Percentiles rank a stretch among this genome's conserved stretches.
Evolutionary conservation across 2,888 invertebrate species (phyloP).

Genomic region (Tetramorium bicarinatum): DNA sequence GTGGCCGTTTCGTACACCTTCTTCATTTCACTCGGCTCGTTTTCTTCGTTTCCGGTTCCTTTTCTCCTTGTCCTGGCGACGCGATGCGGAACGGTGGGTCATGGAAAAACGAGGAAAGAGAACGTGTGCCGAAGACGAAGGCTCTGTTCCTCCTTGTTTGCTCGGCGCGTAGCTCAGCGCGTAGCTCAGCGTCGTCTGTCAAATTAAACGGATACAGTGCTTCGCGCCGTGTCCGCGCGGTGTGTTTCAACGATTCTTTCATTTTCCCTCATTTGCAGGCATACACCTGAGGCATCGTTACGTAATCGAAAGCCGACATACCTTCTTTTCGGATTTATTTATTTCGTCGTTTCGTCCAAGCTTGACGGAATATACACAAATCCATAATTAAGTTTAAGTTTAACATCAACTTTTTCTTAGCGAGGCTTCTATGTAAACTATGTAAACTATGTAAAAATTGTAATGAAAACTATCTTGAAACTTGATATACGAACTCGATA

Average conservation of each 20-base stretch:
- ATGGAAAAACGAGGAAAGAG: conserved; percentile 20
- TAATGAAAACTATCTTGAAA: background rate
- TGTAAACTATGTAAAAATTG: background rate
- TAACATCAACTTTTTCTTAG: background rate
- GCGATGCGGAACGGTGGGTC: conserved; percentile 34
- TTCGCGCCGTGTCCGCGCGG: background rate
- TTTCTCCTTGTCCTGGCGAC: conserved; percentile 4
- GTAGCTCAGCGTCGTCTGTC: conserved; percentile 2
- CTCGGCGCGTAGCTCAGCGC: background rate
- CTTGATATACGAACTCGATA: background rate
- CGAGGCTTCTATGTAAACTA: background rate
- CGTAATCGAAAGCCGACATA: background rate
- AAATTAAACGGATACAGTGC: conserved; percentile 23
- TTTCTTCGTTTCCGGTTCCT: conserved; percentile 18
- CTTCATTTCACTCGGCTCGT: background rate
- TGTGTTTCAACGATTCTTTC: background rate
- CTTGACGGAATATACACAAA: background rate
- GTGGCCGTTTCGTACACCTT: background rate
- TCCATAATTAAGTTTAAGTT: background rate
- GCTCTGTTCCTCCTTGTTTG: conserved; percentile 14
- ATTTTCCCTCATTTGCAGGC: background rate
- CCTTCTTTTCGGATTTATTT: background rate
- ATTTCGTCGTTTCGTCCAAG: background rate
- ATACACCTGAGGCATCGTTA: background rate
- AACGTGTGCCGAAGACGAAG: background rate